A percentile compares a stretch with the other conserved stretches of the same genome.
phyloP scores from a whole-genome alignment of 2,888 invertebrate genomes.

The Pseudolycoriella hygida region DNA sequence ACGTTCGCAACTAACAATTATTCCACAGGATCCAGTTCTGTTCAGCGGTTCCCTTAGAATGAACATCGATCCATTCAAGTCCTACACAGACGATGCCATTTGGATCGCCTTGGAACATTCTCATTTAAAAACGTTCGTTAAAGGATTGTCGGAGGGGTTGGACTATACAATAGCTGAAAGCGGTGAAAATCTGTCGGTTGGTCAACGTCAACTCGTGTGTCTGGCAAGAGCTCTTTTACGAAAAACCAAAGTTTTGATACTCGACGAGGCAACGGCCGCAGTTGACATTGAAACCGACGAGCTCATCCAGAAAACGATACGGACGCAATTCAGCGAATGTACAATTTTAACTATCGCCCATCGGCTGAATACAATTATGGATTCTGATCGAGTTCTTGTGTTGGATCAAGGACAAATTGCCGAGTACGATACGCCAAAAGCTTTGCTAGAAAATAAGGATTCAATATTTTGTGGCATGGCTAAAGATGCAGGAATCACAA shows the following conservation, averaged over 20 bases:
- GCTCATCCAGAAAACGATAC: constrained; percentile 49
- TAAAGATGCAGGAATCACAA: constrained; percentile 11
- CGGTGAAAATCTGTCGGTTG: constrained; percentile 25
- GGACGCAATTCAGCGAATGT: constrained; percentile 57
- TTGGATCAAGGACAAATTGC: constrained; percentile 22
- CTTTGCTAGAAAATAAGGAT: constrained; percentile 20
- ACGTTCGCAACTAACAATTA: constrained; percentile 29
- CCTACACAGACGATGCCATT: constrained; percentile 30
- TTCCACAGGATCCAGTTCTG: constrained; percentile 38
- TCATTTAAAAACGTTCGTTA: constrained; percentile 28
- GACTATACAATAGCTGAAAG: constrained; percentile 24
- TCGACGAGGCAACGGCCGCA: constrained; percentile 35
- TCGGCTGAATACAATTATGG: constrained; percentile 71
- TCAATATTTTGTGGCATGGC: constrained; percentile 32
- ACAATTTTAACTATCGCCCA: constrained; percentile 77
- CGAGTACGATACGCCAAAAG: constrained; percentile 27
- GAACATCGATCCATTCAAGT: constrained; percentile 37
- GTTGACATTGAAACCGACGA: constrained; percentile 35
- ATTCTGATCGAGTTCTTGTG: constrained; percentile 60
- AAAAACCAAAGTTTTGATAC: constrained; percentile 31
- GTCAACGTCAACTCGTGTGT: constrained; percentile 33
- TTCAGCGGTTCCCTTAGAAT: constrained; percentile 37
- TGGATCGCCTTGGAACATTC: constrained; percentile 36
- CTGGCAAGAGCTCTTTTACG: constrained; percentile 30
- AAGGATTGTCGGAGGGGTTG: constrained; percentile 16